Evolutionary conservation across 1,140 invertebrate species (phyloP).

Genomic region (Drosophila pachea): DNA sequence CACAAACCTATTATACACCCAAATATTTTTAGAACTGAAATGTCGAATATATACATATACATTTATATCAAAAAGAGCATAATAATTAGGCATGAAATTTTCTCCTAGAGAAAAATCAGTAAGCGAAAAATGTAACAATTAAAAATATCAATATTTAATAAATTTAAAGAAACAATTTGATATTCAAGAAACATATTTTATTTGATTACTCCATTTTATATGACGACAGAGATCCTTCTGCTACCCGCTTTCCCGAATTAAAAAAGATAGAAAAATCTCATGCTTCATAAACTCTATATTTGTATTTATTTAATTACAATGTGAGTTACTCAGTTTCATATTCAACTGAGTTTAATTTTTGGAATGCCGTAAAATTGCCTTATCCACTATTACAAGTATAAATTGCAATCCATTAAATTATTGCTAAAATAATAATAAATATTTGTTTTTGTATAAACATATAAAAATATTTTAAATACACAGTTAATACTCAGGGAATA

Average conservation of each 20-base stretch:
- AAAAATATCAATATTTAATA: conserved; percentile 50
- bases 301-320: conserved; percentile 47
- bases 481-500: conserved; percentile 46
- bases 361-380: conserved; percentile 73
- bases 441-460: conserved; percentile 30
- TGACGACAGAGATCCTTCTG: neutral
- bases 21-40: conserved; percentile 37
- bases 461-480: conserved; percentile 47
- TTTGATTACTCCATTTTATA: neutral
- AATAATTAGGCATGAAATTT: conserved; percentile 46
- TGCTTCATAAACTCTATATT: conserved; percentile 41
- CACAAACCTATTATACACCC: conserved; percentile 26
- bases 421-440: conserved; percentile 54
- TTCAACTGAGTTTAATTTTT: conserved; percentile 65
- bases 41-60: conserved; percentile 46
- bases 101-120: conserved; percentile 55
- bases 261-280: neutral
- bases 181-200: conserved; percentile 2
- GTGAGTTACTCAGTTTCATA: conserved; percentile 41
- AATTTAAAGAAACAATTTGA: conserved; percentile 30
- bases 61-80: conserved; percentile 47
- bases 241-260: neutral
- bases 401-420: conserved; percentile 42
- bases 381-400: conserved; percentile 46
- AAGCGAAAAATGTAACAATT: conserved; percentile 57